Percentiles rank a stretch among this genome's conserved stretches.
These are phyloP conservation scores for Trichomalopsis sarcophagae DNA, from an alignment of 1,140 invertebrate genomes.

Conservation along the genomic window DNA sequence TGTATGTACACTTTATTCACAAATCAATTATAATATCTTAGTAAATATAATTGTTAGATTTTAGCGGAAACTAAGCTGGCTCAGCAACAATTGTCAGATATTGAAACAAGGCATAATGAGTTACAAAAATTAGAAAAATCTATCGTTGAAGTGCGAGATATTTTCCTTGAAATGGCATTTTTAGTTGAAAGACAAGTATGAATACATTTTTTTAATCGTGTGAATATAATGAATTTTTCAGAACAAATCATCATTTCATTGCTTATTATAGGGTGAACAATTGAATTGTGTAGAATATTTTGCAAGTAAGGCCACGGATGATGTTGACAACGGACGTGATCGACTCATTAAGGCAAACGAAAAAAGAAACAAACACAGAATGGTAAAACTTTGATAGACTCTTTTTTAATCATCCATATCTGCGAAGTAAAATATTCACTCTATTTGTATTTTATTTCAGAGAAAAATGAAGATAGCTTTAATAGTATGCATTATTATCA, in stretches of 20 bases:
- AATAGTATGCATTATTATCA: constrained; percentile 61
- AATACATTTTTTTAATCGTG: constrained; percentile 38
- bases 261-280: constrained; percentile 78
- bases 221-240: neutral
- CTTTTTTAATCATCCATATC: constrained; percentile 4
- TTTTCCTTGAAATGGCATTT: constrained; percentile 88
- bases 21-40: neutral
- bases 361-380: constrained; percentile 80
- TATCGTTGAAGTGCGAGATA: constrained; percentile 86
- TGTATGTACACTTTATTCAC: constrained; percentile 70
- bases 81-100: constrained; percentile 86
- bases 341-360: constrained; percentile 80
- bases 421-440: constrained; percentile 8
- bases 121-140: constrained; percentile 89
- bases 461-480: constrained; percentile 67
- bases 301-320: constrained; percentile 80
- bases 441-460: constrained; percentile 64
- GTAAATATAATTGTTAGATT: constrained; percentile 76
- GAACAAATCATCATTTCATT: constrained; percentile 19
- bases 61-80: constrained; percentile 87
- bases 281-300: constrained; percentile 84
- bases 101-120: constrained; percentile 88
- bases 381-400: constrained; percentile 70
- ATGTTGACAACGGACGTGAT: constrained; percentile 79
- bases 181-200: constrained; percentile 83